phyloP scores from a whole-genome alignment of 2,888 invertebrate genomes.

The Neoitamus cyanurus region DNA sequence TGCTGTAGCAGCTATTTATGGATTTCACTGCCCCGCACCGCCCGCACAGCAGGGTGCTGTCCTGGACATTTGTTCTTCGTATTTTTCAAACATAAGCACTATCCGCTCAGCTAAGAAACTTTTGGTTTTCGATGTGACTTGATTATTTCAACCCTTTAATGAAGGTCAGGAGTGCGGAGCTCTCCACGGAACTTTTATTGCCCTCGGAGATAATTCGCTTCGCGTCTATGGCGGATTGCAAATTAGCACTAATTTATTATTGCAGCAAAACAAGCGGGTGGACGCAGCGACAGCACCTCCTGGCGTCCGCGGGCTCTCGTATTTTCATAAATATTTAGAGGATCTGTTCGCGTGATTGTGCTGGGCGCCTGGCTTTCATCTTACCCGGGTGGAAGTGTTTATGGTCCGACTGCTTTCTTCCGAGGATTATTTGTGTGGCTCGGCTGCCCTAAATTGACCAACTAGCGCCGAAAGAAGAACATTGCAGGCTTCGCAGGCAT shows the following conservation, averaged over 20 bases:
- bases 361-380: not conserved
- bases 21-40: not conserved
- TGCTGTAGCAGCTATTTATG: conserved; percentile 4
- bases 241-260: conserved; percentile 21
- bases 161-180: conserved; percentile 22
- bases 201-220: not conserved
- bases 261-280: not conserved
- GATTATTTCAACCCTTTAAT: conserved; percentile 24
- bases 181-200: not conserved
- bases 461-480: not conserved
- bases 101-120: not conserved
- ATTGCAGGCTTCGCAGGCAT: not conserved
- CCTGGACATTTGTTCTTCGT: not conserved
- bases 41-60: not conserved
- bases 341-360: not conserved
- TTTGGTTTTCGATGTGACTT: conserved; percentile 36
- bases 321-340: not conserved
- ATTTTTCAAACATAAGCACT: conserved; percentile 5
- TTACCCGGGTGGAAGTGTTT: not conserved
- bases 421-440: conserved; percentile 5
- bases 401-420: not conserved
- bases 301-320: not conserved
- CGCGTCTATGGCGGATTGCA: not conserved
- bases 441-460: not conserved
- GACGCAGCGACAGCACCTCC: not conserved